Conservation (phyloP, 2,113 vertebrate species). For the Pyrgilauda ruficollis region DNA sequence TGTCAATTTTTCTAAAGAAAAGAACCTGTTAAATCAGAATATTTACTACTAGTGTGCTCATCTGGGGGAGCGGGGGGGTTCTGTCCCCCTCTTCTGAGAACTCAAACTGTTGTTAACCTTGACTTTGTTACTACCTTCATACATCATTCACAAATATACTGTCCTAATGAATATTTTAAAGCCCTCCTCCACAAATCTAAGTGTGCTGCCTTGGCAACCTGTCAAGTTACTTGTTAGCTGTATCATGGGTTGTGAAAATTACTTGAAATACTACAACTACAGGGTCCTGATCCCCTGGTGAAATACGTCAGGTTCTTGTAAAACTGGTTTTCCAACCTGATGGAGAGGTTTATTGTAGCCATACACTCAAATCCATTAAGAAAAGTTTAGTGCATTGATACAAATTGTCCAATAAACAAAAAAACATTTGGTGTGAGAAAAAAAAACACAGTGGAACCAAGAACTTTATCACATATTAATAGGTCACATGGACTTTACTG, state of each 20-base stretch:
- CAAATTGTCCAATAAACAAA: not conserved
- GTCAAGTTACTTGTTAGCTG: not conserved
- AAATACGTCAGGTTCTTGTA: not conserved
- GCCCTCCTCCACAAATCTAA: not conserved
- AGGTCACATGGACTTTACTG: not conserved
- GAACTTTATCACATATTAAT: not conserved
- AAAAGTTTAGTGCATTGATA: not conserved
- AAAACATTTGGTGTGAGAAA: not conserved
- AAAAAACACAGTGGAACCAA: not conserved
- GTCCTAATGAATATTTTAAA: constrained; percentile 53
- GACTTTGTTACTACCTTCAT: constrained; percentile 17
- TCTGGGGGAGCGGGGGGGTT: not conserved
- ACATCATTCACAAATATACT: constrained; percentile 25
- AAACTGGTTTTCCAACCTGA: not conserved
- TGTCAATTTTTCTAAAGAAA: not conserved
- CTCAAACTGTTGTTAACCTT: constrained; percentile 7
- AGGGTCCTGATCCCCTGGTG: not conserved
- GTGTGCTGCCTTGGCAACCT: not conserved
- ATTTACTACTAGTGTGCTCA: not conserved
- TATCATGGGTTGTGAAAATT: constrained; percentile 6
- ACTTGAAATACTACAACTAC: not conserved
- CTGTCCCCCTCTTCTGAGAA: not conserved
- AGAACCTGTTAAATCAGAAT: not conserved
- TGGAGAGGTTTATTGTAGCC: not conserved
- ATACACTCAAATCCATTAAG: not conserved